Evolutionary conservation across 92 coral and sea anemone genomes (phyloP).

Genomic region (Nematostella vectensis): DNA sequence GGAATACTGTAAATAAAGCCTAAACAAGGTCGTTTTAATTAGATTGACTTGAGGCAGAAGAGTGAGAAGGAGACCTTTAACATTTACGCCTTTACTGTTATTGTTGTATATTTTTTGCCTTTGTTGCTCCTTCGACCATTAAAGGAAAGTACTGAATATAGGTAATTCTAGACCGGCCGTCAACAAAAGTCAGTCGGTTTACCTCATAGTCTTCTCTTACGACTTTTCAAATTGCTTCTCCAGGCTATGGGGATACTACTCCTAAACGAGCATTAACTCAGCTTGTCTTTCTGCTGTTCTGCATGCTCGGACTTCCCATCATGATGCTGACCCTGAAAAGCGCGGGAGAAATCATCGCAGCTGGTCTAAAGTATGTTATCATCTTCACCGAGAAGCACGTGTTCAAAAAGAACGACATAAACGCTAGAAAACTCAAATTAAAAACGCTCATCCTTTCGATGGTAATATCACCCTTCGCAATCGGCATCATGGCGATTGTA

Average conservation of each 20-base stretch:
- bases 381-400: not conserved
- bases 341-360: not conserved
- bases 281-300: not conserved
- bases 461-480: not conserved
- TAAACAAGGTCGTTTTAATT: too few relatives aligned
- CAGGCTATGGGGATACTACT: slow-evolving; percentile 1
- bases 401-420: not conserved
- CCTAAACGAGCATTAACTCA: not conserved
- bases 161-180: too few relatives aligned
- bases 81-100: too few relatives aligned
- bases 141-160: too few relatives aligned
- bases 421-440: not conserved
- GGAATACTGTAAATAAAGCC: too few relatives aligned
- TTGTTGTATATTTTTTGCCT: too few relatives aligned
- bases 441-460: not conserved
- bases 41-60: too few relatives aligned
- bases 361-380: not conserved
- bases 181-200: too few relatives aligned
- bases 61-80: too few relatives aligned
- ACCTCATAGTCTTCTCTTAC: too few relatives aligned
- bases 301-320: slow-evolving; percentile 3
- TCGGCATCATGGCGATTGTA: not conserved
- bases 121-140: too few relatives aligned
- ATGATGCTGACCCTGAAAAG: slow-evolving; percentile 2
- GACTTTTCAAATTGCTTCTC: too few relatives aligned